Evolutionary conservation across 2,888 invertebrate genomes (phyloP).

Genomic region (Monoplex corrugatus): DNA sequence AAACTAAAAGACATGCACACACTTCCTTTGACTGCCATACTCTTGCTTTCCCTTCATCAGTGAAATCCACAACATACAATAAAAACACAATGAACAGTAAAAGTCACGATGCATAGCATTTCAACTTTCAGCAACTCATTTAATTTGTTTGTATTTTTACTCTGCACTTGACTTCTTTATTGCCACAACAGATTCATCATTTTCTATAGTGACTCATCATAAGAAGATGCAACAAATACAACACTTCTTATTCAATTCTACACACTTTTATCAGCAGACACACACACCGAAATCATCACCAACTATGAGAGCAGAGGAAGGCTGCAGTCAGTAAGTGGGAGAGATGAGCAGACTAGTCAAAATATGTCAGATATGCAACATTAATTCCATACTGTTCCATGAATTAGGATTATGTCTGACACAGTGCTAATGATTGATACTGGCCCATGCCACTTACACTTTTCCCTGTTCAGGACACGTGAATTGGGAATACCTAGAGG

Average conservation of each 20-base stretch:
- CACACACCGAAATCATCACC: neutral
- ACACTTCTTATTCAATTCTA: neutral
- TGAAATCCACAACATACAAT: no score
- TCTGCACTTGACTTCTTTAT: no score
- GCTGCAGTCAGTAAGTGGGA: neutral
- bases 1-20: no score
- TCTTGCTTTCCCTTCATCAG: no score
- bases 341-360: neutral
- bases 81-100: no score
- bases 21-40: no score
- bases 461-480: slow-evolving; percentile 62
- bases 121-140: no score
- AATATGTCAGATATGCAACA: neutral
- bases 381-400: neutral
- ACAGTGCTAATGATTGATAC: slow-evolving; percentile 3
- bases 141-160: no score
- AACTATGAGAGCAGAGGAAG: neutral
- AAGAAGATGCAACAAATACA: no score
- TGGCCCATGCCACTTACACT: slow-evolving; percentile 62
- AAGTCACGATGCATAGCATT: no score
- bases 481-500: slow-evolving; percentile 51
- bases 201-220: no score
- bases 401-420: neutral
- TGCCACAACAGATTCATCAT: no score
- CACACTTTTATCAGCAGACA: neutral